Base-by-base conservation (phyloP, 1,140 invertebrate species). In the Pseudachorutes palmiensis region DNA sequence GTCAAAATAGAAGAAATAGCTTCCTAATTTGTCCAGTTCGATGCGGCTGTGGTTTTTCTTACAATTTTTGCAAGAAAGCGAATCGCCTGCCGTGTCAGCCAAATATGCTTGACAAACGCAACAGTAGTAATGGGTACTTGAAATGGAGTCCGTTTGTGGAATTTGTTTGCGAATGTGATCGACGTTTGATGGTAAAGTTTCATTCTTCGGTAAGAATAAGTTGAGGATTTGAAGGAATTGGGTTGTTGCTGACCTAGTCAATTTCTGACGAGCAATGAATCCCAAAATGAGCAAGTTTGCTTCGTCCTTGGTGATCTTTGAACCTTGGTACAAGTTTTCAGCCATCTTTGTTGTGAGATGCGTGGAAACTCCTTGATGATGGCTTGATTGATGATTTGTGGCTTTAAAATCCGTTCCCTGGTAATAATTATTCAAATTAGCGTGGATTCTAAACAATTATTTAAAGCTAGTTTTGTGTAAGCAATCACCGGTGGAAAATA, bases 1-100 rank as follows among this genome's bases (percentile, higher is more conserved):
- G 31, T 67, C 31, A 26, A 67, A 62, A 24, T 2, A 16, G 22
- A 51, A n/a, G 28, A 67, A 67, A 55, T 51, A 67, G 14, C 36
- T 62, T 49, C 66, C 66, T 28, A 2, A 32, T 14, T 62, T 29
- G 16, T 2, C 2, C 2, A 67, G 22, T n/a, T 67, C 24, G 2
- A 9, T 24, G 1, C 16, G 9, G 19, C 16, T 29, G 22, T 62
- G 14, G 9, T 31, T 16, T 22, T 1, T 22, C 2, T 67, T 30
- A 30, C 68, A 69, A 32, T 31, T n/a, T 14, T 0, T 26, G 28
- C 57, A 60, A n/a, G 29, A 22, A 2, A 24, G 0, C 1, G 32
- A 2, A 1, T 41, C 68, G n/a, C n/a, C n/a, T n/a, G n/a, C n/a
- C n/a, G n/a, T n/a, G n/a, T n/a, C n/a, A n/a, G n/a, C n/a, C 2